Base-by-base conservation (phyloP, 1,140 invertebrate genomes). In the Carcinoscorpius rotundicauda region DNA sequence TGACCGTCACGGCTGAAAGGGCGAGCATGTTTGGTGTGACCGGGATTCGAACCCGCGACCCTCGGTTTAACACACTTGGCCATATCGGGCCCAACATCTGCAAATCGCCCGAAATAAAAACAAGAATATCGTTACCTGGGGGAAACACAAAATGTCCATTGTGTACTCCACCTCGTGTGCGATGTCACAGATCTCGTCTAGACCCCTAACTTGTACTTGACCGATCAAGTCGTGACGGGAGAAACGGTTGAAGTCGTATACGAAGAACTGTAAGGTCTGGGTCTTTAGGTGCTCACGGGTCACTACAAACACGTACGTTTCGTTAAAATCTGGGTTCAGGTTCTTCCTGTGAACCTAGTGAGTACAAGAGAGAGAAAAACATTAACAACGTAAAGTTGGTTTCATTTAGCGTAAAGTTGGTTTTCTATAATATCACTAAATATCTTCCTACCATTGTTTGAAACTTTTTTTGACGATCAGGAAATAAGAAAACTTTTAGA, bases 281-380 rank as follows among this genome's bases (percentile, higher is more conserved):
- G 84, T 80, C 3, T 81, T 78, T 3, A 90, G 74, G 71, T 90
- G 87, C 66, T 85, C 85, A 74, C 85, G 89, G n/a, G 82, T 81
- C n/a, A 84, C 76, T 65, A 83, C 82, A 71, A 84, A 84, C 6
- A 81, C 76, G 73, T 85, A 97, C 11, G 91, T 94, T 79, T 98
- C 95, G 79, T 98, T 98, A 80, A 97, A 99, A 60, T 98, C 93
- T 0, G 97, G 97, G 79, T 94, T 96, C 29, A 29, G 29, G 29
- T 74, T 90, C 91, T 76, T 88, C 89, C 77, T 90, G 91, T 64
- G 87, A 79, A 71, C 91, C 88, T 0, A 29, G 29, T 29, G 29
- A 29, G 29, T 29, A 29, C 29, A 29, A 29, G 29, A 29, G 0
- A 29, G 29, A 29, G 29, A 29, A 29, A 29, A 29, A 29, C 29